A percentile compares a stretch with the other conserved stretches of the same genome.
phyloP scores from a whole-genome alignment of 1,140 invertebrate species.

The Sitobion miscanthi region DNA sequence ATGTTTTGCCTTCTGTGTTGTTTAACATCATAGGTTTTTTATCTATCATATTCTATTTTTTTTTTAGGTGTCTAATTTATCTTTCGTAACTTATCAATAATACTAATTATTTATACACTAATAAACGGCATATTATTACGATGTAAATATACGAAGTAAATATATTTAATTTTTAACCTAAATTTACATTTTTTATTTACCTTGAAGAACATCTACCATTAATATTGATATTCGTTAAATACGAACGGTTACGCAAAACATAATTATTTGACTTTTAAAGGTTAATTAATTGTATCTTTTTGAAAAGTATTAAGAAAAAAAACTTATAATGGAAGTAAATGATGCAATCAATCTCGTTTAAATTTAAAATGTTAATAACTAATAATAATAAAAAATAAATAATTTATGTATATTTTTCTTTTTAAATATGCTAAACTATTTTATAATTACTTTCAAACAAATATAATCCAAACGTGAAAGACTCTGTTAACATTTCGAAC shows the following conservation, averaged over 20 bases:
- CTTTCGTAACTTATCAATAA: not conserved
- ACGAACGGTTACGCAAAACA: not conserved
- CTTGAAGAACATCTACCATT: not conserved
- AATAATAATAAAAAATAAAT: not conserved
- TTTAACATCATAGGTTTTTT: not conserved
- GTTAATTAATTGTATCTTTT: constrained; percentile 6
- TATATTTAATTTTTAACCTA: not conserved
- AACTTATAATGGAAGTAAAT: not conserved
- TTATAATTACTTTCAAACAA: not conserved
- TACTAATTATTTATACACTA: not conserved
- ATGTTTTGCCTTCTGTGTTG: not conserved
- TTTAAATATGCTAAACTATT: not conserved
- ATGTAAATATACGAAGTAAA: not conserved
- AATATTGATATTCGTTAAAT: not conserved
- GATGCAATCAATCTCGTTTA: not conserved
- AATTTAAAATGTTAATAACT: not conserved
- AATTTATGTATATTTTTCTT: not conserved
- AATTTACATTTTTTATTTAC: not conserved
- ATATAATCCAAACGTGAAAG: not conserved
- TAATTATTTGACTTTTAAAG: constrained; percentile 7
- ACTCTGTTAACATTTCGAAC: not conserved
- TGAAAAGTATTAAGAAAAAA: not conserved
- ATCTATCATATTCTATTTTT: no score
- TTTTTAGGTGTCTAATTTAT: no score
- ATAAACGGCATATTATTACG: not conserved